Evolutionary conservation across 2,888 invertebrate genomes (phyloP).

Genomic region (Dryobotodes eremita): DNA sequence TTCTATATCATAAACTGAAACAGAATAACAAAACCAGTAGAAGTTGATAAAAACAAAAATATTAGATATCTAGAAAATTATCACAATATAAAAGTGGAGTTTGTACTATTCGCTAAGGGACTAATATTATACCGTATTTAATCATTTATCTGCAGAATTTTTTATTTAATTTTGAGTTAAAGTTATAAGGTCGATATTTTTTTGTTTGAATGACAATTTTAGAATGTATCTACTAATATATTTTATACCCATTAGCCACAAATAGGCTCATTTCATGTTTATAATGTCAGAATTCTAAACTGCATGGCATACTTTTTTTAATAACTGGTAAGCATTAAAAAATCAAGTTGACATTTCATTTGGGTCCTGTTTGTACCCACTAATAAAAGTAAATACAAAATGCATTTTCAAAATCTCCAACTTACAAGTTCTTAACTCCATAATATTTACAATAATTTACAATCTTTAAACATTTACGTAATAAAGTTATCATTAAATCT

Average conservation of each 20-base stretch:
- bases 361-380: not conserved
- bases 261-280: no score
- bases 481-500: slow-evolving; percentile 8
- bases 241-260: no score
- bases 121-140: slow-evolving; percentile 47
- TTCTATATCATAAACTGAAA: slow-evolving; percentile 19
- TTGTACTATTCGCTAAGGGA: slow-evolving; percentile 62
- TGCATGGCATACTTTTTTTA: no score
- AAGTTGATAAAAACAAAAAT: slow-evolving; percentile 50
- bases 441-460: slow-evolving; percentile 67
- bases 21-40: slow-evolving; percentile 41
- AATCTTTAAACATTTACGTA: slow-evolving; percentile 28
- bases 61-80: slow-evolving; percentile 53
- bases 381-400: not conserved
- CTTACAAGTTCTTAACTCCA: slow-evolving; percentile 48
- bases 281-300: no score
- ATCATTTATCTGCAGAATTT: not conserved
- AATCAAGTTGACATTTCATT: not conserved
- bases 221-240: no score
- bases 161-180: slow-evolving; percentile 15
- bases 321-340: no score
- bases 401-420: slow-evolving; percentile 22
- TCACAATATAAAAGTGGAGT: slow-evolving; percentile 67
- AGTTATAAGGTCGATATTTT: not conserved
- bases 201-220: no score